Evolutionary conservation across 2,888 invertebrate genomes (phyloP), one percentile per base, ranked within the genome.

Genomic region (Helicoverpa assulta): DNA sequence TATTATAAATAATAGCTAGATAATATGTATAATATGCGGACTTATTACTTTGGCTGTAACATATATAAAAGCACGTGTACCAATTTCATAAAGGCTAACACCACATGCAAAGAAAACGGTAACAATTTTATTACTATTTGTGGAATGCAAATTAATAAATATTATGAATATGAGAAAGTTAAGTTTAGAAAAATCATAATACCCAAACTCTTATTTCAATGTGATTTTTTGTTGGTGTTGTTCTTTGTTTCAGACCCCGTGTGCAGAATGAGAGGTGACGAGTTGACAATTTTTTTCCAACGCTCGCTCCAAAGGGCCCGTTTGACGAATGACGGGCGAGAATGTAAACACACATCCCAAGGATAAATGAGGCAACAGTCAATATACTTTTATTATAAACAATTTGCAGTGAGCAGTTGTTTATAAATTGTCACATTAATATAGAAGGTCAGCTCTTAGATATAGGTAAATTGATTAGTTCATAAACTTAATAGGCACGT

Each of bases 341-440:
- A 85, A 84, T 86, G 89, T 84, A 85, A 81, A 89, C 86, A 63
- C 7, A 58, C 67, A 26, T 47, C 54, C 65, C 72, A 84, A 66
- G 74, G 80, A 80, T 67, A 69, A 79, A 75, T 72, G 61, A 73
- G 80, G 83, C 81, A 78, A 73, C 56, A 81, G 79, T 81, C 80
- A 84, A 85, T 86, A 84, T 88, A 81, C 67, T 82, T 74, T 87
- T 85, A 85, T 82, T 85, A 76, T 85, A 86, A 86, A 86, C 81
- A 85, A 86, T 86, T 82, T 85, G 78, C 82, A 76, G 78, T 78
- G 76, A 81, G 84, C 85, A 86, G 80, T 85, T 84, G 85, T 82
- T 75, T 86, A 79, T 81, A 80, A 84, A 85, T 88, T 83, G 84
- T 85, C 83, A 74, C 79, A 81, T 81, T 81, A 80, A 78, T 70